Conservation (phyloP, 2,797 vertebrate genomes). For the Smutsia gigantea region DNA sequence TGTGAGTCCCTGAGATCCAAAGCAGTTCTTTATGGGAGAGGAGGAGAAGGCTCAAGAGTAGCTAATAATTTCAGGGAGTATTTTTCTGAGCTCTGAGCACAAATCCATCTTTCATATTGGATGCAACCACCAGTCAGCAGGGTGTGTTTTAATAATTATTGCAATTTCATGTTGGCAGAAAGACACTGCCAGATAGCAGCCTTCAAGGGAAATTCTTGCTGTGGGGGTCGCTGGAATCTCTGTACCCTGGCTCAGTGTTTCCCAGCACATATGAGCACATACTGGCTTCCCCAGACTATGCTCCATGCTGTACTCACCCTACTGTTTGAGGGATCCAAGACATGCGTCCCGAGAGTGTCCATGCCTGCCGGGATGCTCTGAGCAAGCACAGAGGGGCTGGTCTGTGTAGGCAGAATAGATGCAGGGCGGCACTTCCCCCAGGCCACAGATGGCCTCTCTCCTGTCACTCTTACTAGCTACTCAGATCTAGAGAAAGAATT, state of each 20-base stretch:
- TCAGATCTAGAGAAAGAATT: background rate
- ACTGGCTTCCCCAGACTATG: conserved; percentile 70
- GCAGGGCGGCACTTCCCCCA: rapidly evolving
- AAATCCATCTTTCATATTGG: conserved; percentile 67
- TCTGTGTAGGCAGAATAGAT: background rate
- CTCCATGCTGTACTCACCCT: conserved; percentile 68
- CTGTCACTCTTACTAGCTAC: background rate
- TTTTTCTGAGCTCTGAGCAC: conserved; percentile 74
- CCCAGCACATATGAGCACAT: conserved; percentile 72
- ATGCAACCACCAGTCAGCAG: conserved; percentile 66
- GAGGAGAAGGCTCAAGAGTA: rapidly evolving
- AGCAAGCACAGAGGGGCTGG: background rate
- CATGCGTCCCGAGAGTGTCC: conserved; percentile 61
- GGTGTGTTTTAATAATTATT: conserved; percentile 63
- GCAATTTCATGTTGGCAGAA: conserved; percentile 76
- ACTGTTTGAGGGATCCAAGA: conserved; percentile 65
- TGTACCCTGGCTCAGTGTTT: conserved; percentile 69
- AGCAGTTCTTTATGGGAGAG: background rate
- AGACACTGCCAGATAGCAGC: conserved; percentile 65
- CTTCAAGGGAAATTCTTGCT: conserved; percentile 75
- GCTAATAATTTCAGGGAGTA: background rate
- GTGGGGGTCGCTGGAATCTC: conserved; percentile 70
- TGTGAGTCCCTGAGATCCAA: rapidly evolving
- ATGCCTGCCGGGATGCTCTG: conserved; percentile 64
- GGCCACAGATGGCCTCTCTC: no score